Base-by-base conservation (phyloP, 2,113 vertebrate species). In the Seriola rivoliana region DNA sequence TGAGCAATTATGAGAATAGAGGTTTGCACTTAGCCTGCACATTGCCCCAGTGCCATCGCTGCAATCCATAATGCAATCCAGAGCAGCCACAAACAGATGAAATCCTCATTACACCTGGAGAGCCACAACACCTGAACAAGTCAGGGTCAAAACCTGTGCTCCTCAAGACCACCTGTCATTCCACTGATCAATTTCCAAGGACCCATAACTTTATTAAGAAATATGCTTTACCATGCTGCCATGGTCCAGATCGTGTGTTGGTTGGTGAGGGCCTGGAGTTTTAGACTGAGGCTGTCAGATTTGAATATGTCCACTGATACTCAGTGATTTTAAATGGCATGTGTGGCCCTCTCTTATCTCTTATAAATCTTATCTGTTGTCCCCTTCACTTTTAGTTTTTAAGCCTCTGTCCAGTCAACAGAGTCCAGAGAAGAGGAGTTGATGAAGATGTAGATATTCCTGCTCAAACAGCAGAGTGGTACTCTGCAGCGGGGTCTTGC, bases 1-100 rank as follows among this genome's bases (percentile, higher is more conserved):
- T 94, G 93, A 92, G 90, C 90, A 94, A 93, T 93, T 92, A 94
- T 78, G 86, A 88, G 90, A 94, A 94, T 93, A 94, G 91, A 93
- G 93, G 90, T 92, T 90, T 92, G 82, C 91, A 89, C 88, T 92
- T 94, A 90, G 85, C 85, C 70, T 7, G 71, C 81, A 93, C 87
- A 91, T 89, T 85, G 89, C 82, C 89, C 88, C 81, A 40, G 83
- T 75, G 55, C 81, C 57, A 17, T 80, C 8, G 36, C 71, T 78
- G 88, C 87, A 82, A 85, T 90, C 75, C 79, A 89, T 86, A 85
- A 92, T 85, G 81, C 85, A 78, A 87, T 82, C 69, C 87, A 58
- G 86, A 29, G 78, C 87, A 90, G 87, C 79, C 88, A 81, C 71
- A 85, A 87, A 75, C 85, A 90, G 89, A 94, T 93, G 90, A 91